Percentiles rank a stretch among this genome's conserved stretches.
phyloP scores from a whole-genome alignment of 2,888 invertebrate species.

The Amphipoea lucens region DNA sequence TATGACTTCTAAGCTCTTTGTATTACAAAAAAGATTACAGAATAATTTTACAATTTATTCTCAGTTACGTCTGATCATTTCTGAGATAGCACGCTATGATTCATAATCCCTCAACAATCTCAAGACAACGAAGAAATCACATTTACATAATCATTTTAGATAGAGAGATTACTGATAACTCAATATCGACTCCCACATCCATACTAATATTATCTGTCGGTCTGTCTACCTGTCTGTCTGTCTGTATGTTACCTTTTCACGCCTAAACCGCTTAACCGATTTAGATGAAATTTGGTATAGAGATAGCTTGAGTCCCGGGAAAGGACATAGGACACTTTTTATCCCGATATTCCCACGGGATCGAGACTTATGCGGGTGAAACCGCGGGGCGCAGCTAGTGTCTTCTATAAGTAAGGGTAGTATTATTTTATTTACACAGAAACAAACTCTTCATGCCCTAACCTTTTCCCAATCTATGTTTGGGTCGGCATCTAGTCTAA shows the following conservation, averaged over 20 bases:
- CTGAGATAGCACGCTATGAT: not conserved
- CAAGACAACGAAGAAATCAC: constrained; percentile 21
- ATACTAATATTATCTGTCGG: too few relatives aligned
- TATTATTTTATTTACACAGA: constrained; percentile 5
- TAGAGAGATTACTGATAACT: constrained; percentile 10
- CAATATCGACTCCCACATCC: constrained; percentile 15
- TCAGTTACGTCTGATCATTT: constrained; percentile 6
- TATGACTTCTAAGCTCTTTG: not conserved
- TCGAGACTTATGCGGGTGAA: too few relatives aligned
- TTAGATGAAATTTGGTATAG: too few relatives aligned
- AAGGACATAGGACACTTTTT: too few relatives aligned
- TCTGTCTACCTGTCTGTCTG: too few relatives aligned
- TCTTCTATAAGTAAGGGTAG: not conserved
- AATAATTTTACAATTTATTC: constrained; percentile 17
- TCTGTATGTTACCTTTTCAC: too few relatives aligned
- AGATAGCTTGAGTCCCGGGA: too few relatives aligned
- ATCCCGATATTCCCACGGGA: too few relatives aligned
- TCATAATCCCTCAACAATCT: constrained; percentile 16
- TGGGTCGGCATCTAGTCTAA: not conserved
- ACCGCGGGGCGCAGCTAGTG: too few relatives aligned
- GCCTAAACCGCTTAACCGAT: too few relatives aligned
- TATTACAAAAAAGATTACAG: constrained; percentile 6
- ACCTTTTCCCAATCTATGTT: not conserved
- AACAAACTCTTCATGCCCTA: not conserved
- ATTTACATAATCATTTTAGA: constrained; percentile 45